Evolutionary conservation across 2,113 vertebrate genomes (phyloP), one percentile per base, ranked within the genome.

Genomic region (Gavialis gangeticus): DNA sequence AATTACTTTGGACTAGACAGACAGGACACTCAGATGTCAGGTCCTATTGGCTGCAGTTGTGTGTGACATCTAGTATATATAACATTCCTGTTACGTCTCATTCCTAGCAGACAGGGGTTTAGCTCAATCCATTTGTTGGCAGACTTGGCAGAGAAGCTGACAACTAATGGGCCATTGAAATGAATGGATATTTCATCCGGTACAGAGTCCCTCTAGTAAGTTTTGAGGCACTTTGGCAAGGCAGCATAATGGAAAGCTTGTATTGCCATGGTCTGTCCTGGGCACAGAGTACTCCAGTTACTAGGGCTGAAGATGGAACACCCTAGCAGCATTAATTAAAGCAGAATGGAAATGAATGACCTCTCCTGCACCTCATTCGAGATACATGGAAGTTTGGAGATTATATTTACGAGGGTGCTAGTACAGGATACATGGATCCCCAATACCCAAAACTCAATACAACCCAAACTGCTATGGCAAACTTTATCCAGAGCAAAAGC

Each of bases 241-340:
- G 34, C 25, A n/a, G 15, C 2, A 13, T n/a, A 10, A 37, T 10
- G 37, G 25, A 25, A n/a, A 85, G 28, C 17, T 56, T 83, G 76
- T 0, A 0, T 10, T 14, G 5, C 66, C 66, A 66, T 58, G 56
- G 63, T 69, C 18, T 73, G 0, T 2, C 18, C 75, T 57, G 15
- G 15, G 58, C 16, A 9, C 22, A 37, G 34, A 67, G 15, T 24
- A 3, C 2, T n/a, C 80, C 58, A 82, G 57, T 27, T 55, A 87
- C 69, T 2, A 21, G 67, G 22, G 37, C 66, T 19, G 34, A 75
- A 22, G 18, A n/a, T 34, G n/a, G 19, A 18, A 27, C 37, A n/a
- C 73, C 91, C 88, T 63, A 57, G 2, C 3, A 57, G 57, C 75
- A 24, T 67, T 91, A 84, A 85, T 59, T n/a, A 73, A 37, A 83